phyloP scores from a whole-genome alignment of 2,888 invertebrate genomes.

The Iphiclides podalirius region DNA sequence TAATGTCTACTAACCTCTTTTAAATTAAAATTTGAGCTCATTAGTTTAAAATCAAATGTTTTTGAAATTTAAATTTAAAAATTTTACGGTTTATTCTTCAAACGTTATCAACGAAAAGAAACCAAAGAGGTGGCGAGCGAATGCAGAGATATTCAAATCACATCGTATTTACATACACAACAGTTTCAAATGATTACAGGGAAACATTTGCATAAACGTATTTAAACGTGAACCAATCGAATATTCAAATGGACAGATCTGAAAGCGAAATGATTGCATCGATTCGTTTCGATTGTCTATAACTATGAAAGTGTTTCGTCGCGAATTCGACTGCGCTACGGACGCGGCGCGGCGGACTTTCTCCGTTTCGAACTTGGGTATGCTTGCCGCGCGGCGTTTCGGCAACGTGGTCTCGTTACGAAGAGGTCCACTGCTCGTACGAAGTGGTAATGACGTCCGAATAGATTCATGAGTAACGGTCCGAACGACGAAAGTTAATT shows the following conservation, averaged over 20 bases:
- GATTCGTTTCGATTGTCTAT: constrained; percentile 14
- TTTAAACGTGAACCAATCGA: constrained; percentile 4
- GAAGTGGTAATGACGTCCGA: not conserved
- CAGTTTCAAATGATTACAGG: not conserved
- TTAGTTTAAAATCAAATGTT: too few species aligned
- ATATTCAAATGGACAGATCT: constrained; percentile 6
- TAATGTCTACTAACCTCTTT: too few species aligned
- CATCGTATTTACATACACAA: not conserved
- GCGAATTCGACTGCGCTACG: constrained; percentile 3
- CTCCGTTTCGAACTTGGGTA: constrained; percentile 6
- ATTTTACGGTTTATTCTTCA: too few species aligned
- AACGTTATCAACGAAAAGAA: too few species aligned
- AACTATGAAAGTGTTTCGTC: constrained; percentile 16
- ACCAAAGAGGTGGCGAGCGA: too few species aligned
- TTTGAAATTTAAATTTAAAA: too few species aligned
- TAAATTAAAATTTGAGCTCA: too few species aligned
- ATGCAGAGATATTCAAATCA: not conserved
- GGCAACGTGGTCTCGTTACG: constrained; percentile 1
- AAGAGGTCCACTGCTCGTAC: constrained; percentile 1
- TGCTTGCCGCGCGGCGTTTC: constrained; percentile 11
- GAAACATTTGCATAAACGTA: constrained; percentile 7
- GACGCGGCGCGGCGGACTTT: constrained; percentile 10
- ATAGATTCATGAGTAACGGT: too few species aligned
- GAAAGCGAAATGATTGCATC: constrained; percentile 8
- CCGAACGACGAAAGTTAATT: too few species aligned